A percentile compares a stretch with the other conserved stretches of the same genome.
Conservation (phyloP, 2,888 invertebrate genomes). For the Scaptomyza flava region DNA sequence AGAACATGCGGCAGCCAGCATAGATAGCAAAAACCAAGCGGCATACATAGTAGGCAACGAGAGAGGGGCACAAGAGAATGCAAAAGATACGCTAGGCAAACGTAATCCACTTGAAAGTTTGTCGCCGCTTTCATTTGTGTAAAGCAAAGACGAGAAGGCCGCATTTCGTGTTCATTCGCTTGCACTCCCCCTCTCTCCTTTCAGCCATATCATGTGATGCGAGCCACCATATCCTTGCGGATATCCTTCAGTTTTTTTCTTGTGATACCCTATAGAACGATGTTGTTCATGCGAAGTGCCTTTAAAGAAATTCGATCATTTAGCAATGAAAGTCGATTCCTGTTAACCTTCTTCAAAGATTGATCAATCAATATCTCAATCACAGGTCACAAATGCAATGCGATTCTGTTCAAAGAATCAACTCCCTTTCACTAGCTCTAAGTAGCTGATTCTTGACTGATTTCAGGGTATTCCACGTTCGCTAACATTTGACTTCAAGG, state of each 20-base stretch:
- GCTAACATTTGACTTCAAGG: not conserved
- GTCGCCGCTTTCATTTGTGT: conserved; percentile 66
- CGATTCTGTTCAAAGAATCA: no score
- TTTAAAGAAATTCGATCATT: no score
- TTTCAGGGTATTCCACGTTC: not conserved
- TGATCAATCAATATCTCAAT: no score
- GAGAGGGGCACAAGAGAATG: conserved; percentile 1
- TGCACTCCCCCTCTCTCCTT: conserved; percentile 40
- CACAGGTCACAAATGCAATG: no score
- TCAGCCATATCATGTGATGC: conserved; percentile 52
- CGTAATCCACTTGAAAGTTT: conserved; percentile 81
- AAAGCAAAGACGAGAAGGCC: conserved; percentile 71
- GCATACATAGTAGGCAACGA: conserved; percentile 15
- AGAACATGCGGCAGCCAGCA: conserved; percentile 60
- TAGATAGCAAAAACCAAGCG: conserved; percentile 53
- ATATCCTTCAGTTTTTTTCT: conserved; percentile 62
- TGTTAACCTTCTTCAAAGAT: no score
- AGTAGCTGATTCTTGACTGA: not conserved
- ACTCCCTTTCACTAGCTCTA: no score
- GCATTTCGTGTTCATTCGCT: conserved; percentile 12
- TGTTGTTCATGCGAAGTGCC: not conserved
- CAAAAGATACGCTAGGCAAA: conserved; percentile 53
- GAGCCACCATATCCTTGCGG: conserved; percentile 71
- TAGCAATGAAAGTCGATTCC: no score
- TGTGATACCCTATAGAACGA: not conserved